Conservation (phyloP, 2,113 vertebrate genomes). For the Beaufortia kweichowensis region DNA sequence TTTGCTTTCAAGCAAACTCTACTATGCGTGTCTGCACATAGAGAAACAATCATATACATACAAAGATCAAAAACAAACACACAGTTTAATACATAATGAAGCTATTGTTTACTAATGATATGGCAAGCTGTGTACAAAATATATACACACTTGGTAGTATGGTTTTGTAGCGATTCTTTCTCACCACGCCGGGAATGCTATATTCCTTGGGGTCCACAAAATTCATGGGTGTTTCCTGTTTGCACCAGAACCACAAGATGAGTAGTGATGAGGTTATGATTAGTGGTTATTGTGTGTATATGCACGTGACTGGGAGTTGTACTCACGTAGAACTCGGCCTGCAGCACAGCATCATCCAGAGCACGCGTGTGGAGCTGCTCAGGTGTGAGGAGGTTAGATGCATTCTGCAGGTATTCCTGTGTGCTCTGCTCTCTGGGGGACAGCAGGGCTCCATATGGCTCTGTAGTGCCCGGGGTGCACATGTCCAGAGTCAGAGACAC, state of each 20-base stretch:
- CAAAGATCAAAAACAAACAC: background rate
- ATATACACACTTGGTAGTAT: conserved; percentile 94
- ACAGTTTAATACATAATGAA: background rate
- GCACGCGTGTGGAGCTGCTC: conserved; percentile 87
- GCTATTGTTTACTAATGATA: too few relatives aligned
- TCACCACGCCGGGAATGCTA: conserved; percentile 92
- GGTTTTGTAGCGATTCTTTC: conserved; percentile 98
- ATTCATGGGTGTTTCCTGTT: conserved; percentile 97
- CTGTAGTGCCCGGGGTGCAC: conserved; percentile 93
- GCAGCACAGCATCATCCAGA: conserved; percentile 89
- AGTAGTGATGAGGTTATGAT: background rate
- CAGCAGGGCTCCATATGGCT: conserved; percentile 90
- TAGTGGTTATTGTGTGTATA: background rate
- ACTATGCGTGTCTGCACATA: conserved; percentile 90
- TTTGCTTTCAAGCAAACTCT: conserved; percentile 90
- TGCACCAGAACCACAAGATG: conserved; percentile 59
- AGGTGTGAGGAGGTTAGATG: conserved; percentile 83
- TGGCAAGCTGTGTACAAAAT: background rate
- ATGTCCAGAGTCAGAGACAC: conserved; percentile 97
- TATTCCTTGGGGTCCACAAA: conserved; percentile 99
- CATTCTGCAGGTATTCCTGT: conserved; percentile 87
- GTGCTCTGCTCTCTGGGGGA: conserved; percentile 91
- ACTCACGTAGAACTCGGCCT: conserved; percentile 96
- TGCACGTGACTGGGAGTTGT: background rate
- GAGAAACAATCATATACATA: background rate